These are phyloP conservation scores for Stichodactyla mertensii DNA, from an alignment of 64 coral and sea anemone genomes.

Conservation along the genomic window DNA sequence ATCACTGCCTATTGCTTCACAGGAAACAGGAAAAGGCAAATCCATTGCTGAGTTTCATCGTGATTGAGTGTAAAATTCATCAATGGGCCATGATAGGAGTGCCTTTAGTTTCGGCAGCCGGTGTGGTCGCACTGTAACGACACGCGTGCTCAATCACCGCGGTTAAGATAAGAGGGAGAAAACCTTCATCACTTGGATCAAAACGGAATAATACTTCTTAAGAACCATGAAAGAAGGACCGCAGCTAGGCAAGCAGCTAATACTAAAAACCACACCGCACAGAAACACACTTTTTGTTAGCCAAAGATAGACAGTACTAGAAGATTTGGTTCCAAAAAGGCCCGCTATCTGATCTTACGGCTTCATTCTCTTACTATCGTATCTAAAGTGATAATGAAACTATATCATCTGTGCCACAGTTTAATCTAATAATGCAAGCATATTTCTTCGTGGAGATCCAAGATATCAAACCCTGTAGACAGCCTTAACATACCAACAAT, in stretches of 20 bases:
- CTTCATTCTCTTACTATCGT: background rate
- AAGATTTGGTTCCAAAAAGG: background rate
- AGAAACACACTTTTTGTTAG: background rate
- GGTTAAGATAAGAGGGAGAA: slow-evolving; percentile 3
- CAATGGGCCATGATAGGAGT: background rate
- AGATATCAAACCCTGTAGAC: background rate
- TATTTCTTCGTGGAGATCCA: background rate
- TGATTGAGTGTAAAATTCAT: background rate
- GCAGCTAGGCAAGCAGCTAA: background rate
- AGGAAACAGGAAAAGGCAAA: slow-evolving; percentile 25
- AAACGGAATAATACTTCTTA: slow-evolving; percentile 11
- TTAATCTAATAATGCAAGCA: background rate
- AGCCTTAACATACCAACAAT: background rate
- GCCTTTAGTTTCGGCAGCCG: background rate
- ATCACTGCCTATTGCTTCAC: slow-evolving; percentile 11
- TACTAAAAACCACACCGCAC: background rate
- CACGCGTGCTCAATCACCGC: slow-evolving; percentile 15
- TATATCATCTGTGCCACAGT: background rate
- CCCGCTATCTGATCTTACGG: slow-evolving; percentile 2
- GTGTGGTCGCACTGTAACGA: background rate
- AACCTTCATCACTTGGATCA: slow-evolving; percentile 7
- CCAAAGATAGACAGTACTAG: background rate
- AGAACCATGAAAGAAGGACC: slow-evolving; percentile 5
- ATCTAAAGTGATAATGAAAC: slow-evolving; percentile 16
- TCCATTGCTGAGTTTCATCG: background rate